Evolutionary conservation across 2,797 vertebrate genomes (phyloP).

Genomic region (Centroberyx gerrardi): DNA sequence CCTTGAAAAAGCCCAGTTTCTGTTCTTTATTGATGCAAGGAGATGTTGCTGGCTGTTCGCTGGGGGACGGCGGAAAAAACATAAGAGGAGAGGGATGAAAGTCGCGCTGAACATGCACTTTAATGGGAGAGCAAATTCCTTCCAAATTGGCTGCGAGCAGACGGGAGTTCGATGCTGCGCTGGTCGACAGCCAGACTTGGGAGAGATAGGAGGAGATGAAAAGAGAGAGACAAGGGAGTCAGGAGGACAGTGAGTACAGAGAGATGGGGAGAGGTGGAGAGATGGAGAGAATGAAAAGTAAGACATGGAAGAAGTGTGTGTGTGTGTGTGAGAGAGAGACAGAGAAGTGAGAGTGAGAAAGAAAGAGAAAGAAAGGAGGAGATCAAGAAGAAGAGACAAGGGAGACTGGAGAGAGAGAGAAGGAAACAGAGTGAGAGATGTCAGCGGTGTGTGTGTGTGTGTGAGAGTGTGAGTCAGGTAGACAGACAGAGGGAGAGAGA

Average conservation of each 20-base stretch:
- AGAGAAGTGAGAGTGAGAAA: too few species aligned
- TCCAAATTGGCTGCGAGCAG: conserved; percentile 68
- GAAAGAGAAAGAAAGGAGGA: not conserved
- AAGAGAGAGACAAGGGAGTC: conserved; percentile 41
- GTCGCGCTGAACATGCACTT: conserved; percentile 64
- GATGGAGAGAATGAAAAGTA: conserved; percentile 33
- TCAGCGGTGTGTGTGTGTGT: conserved; percentile 19
- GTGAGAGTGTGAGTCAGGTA: too few species aligned
- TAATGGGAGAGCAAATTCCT: conserved; percentile 71
- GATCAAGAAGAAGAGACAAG: not conserved
- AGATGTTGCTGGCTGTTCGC: conserved; percentile 36
- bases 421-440: conserved; percentile 39
- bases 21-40: conserved; percentile 57
- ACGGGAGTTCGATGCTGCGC: conserved; percentile 41
- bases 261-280: conserved; percentile 33
- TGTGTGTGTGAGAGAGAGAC: not conserved
- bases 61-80: conserved; percentile 21
- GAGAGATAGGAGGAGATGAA: conserved; percentile 50
- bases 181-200: conserved; percentile 51
- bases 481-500: too few species aligned
- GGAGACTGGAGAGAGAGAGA: not conserved
- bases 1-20: conserved; percentile 59
- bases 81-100: conserved; percentile 61
- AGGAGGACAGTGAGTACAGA: conserved; percentile 27
- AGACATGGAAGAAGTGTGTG: conserved; percentile 11